A percentile compares a stretch with the other conserved stretches of the same genome.
Evolutionary conservation across 1,140 invertebrate species (phyloP).

Genomic region (Euura lappo): DNA sequence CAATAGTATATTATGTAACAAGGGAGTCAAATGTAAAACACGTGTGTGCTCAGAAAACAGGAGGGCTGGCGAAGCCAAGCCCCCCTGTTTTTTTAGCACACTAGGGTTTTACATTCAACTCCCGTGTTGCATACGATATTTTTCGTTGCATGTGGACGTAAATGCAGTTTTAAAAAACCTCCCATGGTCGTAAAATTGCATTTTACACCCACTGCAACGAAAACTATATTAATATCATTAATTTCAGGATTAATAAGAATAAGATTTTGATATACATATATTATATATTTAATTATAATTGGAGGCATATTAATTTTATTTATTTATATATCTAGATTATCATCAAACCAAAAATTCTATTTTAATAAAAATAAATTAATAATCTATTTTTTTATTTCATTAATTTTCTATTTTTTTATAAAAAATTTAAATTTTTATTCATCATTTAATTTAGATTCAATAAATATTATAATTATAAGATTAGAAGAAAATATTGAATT

Average conservation of each 20-base stretch:
- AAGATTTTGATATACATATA: slow-evolving; percentile 61
- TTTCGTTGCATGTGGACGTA: too few species aligned
- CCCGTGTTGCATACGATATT: too few species aligned
- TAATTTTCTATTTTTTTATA: slow-evolving; percentile 26
- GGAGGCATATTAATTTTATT: slow-evolving; percentile 62
- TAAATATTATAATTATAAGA: slow-evolving; percentile 15
- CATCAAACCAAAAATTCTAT: slow-evolving; percentile 63
- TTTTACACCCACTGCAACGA: too few species aligned
- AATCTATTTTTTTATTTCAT: slow-evolving; percentile 31
- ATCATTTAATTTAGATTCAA: slow-evolving; percentile 2
- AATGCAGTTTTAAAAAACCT: too few species aligned
- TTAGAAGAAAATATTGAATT: slow-evolving; percentile 18
- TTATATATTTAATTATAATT: slow-evolving; percentile 59
- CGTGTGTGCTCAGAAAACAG: too few species aligned
- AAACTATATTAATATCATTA: slow-evolving; percentile 54
- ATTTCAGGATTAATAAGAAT: slow-evolving; percentile 46
- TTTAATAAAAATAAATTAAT: slow-evolving; percentile 31
- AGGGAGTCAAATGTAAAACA: too few species aligned
- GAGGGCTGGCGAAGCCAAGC: too few species aligned
- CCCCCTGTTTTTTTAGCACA: too few species aligned
- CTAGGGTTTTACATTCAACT: too few species aligned
- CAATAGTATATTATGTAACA: too few species aligned
- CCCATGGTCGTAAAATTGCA: too few species aligned
- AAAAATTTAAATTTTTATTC: neutral
- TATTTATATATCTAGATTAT: slow-evolving; percentile 61